A percentile compares a stretch with the other conserved stretches of the same genome.
These are phyloP conservation scores for Puffinus mauretanicus DNA, from an alignment of 2,113 vertebrate species.

Conservation along the genomic window DNA sequence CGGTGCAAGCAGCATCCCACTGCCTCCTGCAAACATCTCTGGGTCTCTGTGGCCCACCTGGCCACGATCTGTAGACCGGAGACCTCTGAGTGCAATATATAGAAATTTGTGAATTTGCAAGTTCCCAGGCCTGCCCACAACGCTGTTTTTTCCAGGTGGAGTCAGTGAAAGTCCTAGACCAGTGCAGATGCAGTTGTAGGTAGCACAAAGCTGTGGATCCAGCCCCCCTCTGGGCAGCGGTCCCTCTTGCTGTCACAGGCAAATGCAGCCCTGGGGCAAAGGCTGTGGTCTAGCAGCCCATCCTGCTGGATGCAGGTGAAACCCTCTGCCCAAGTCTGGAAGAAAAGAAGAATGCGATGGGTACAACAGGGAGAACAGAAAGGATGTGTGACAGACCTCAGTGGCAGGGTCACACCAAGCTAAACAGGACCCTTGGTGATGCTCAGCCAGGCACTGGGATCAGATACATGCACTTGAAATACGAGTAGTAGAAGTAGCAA, in stretches of 20 bases:
- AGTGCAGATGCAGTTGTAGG: neutral
- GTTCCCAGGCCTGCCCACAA: neutral
- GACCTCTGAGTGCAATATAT: fast-evolving
- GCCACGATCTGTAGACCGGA: fast-evolving
- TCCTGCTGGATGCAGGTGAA: neutral
- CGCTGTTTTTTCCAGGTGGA: neutral
- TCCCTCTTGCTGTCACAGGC: neutral
- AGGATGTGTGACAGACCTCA: neutral
- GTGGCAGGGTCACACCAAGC: neutral
- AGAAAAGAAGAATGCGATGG: neutral
- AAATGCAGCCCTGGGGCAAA: neutral
- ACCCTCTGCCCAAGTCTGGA: neutral
- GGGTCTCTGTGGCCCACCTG: neutral
- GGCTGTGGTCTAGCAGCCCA: neutral
- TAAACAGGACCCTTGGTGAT: neutral
- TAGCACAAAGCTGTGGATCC: neutral
- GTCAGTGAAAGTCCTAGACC: neutral
- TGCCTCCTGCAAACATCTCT: neutral
- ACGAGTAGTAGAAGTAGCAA: neutral
- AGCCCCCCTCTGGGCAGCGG: fast-evolving
- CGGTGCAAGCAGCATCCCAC: neutral
- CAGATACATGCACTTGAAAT: neutral
- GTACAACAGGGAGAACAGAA: neutral
- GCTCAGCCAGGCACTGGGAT: neutral
- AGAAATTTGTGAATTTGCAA: neutral